Evolutionary conservation across 2,888 invertebrate species (phyloP).

Genomic region (Euphydryas editha): DNA sequence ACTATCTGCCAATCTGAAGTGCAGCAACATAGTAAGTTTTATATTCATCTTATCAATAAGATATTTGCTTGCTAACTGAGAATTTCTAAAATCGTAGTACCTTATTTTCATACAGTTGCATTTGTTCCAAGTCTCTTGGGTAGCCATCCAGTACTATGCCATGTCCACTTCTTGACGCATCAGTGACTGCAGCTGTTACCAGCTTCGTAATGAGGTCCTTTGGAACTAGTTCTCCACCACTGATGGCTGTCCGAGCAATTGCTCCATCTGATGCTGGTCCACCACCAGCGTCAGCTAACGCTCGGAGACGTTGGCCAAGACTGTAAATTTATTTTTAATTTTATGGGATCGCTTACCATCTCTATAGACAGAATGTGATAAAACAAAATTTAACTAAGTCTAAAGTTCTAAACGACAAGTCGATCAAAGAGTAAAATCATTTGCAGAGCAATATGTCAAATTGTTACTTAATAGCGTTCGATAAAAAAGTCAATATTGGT

Average conservation of each 20-base stretch:
- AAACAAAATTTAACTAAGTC: too few relatives aligned
- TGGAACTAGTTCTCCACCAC: conserved; percentile 91
- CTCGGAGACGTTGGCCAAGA: conserved; percentile 90
- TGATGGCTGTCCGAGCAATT: conserved; percentile 87
- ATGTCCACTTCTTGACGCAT: conserved; percentile 82
- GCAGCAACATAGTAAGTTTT: too few relatives aligned
- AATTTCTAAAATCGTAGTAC: conserved; percentile 68
- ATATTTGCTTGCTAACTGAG: background rate
- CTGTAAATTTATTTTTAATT: too few relatives aligned
- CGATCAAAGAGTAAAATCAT: too few relatives aligned
- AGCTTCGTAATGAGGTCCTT: conserved; percentile 90
- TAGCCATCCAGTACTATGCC: conserved; percentile 97
- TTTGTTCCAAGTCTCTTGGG: conserved; percentile 95
- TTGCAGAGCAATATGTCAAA: too few relatives aligned
- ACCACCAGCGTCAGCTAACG: conserved; percentile 87
- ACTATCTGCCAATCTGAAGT: too few relatives aligned
- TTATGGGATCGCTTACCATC: too few relatives aligned
- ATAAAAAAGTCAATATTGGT: too few relatives aligned
- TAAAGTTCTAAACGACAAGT: too few relatives aligned
- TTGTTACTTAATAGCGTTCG: too few relatives aligned
- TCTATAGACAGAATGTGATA: too few relatives aligned
- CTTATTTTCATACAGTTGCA: conserved; percentile 94
- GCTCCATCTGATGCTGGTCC: conserved; percentile 85
- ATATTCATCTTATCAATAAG: too few relatives aligned
- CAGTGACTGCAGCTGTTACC: conserved; percentile 87